Conservation (phyloP, 1,140 invertebrate species). For the Rhagoletis zephyria region DNA sequence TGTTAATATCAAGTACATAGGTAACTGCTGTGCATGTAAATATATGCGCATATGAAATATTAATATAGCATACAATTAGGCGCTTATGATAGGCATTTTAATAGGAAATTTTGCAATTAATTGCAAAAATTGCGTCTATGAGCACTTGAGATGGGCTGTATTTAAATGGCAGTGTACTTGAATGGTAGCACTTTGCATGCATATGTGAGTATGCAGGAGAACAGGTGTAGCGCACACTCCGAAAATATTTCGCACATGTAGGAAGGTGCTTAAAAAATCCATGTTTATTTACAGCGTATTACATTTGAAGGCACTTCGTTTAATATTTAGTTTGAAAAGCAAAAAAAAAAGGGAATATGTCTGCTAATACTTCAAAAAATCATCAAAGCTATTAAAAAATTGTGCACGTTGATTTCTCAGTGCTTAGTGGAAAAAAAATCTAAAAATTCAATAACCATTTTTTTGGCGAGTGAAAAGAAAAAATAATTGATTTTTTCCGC, state of each 20-base stretch:
- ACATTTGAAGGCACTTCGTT: not conserved
- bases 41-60: constrained; percentile 42
- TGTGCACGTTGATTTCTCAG: not conserved
- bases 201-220: too few relatives aligned
- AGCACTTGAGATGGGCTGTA: constrained; percentile 61
- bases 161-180: not conserved
- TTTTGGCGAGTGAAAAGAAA: not conserved
- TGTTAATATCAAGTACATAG: constrained; percentile 4
- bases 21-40: not conserved
- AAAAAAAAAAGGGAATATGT: too few relatives aligned
- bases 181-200: too few relatives aligned
- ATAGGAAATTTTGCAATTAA: constrained; percentile 73
- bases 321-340: not conserved
- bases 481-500: not conserved
- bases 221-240: too few relatives aligned
- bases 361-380: not conserved
- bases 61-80: constrained; percentile 44
- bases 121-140: constrained; percentile 70
- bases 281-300: not conserved
- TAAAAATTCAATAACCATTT: not conserved
- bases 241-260: too few relatives aligned
- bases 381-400: constrained; percentile 25
- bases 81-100: constrained; percentile 66
- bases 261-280: not conserved
- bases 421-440: not conserved